Evolutionary conservation across 1,140 invertebrate species (phyloP).

Genomic region (Planococcus citri): DNA sequence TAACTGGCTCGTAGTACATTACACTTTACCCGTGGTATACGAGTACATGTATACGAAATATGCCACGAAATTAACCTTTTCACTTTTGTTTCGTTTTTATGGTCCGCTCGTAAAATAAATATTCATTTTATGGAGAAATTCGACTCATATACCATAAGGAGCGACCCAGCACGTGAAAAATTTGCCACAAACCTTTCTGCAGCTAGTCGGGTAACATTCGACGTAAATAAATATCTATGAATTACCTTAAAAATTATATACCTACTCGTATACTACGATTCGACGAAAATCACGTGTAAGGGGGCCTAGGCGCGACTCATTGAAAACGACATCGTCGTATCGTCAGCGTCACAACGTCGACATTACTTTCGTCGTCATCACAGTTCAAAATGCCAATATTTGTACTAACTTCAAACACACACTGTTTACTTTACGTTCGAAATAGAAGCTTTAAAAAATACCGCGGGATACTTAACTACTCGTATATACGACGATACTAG

Average conservation of each 20-base stretch:
- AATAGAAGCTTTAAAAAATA: constrained; percentile 8
- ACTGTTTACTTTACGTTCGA: not conserved
- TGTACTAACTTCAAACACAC: not conserved
- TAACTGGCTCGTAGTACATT: too few relatives aligned
- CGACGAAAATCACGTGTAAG: not conserved
- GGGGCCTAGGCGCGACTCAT: too few relatives aligned
- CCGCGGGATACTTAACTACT: not conserved
- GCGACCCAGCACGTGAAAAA: not conserved
- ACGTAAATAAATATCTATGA: too few relatives aligned
- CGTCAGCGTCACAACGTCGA: too few relatives aligned
- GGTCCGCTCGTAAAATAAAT: not conserved
- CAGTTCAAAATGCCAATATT: not conserved
- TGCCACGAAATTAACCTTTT: constrained; percentile 6
- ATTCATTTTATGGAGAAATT: constrained; percentile 1
- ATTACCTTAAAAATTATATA: not conserved
- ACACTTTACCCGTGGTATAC: too few relatives aligned
- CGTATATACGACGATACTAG: not conserved
- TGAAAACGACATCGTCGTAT: not conserved
- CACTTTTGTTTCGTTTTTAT: not conserved
- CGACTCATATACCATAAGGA: not conserved
- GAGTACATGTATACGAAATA: not conserved
- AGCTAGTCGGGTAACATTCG: too few relatives aligned
- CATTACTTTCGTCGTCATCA: not conserved
- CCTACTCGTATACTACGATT: not conserved
- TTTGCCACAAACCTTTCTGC: not conserved